Conservation (phyloP, 1,140 invertebrate species). For the Neodiprion lecontei region DNA sequence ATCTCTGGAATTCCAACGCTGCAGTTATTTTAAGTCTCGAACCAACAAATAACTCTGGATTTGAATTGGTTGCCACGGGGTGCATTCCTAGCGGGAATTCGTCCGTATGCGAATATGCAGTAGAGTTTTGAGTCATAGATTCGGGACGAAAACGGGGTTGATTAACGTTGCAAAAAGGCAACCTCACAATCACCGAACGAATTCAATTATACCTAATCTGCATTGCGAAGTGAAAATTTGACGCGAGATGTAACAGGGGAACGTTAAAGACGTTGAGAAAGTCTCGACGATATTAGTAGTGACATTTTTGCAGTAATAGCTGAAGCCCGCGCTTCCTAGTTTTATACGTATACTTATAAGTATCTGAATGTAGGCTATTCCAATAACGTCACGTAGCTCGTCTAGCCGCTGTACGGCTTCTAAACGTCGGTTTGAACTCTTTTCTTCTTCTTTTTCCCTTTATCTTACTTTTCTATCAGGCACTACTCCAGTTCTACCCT, state of each 20-base stretch:
- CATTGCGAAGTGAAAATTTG: too few relatives aligned
- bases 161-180: too few relatives aligned
- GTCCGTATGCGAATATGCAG: too few relatives aligned
- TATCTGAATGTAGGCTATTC: constrained; percentile 47
- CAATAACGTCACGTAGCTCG: constrained; percentile 42
- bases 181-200: too few relatives aligned
- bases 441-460: too few relatives aligned
- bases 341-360: not conserved
- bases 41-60: not conserved
- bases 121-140: too few relatives aligned
- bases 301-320: not conserved
- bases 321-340: not conserved
- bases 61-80: not conserved
- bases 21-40: not conserved
- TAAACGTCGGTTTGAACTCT: constrained; percentile 41
- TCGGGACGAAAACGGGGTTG: too few relatives aligned
- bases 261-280: not conserved
- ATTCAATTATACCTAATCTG: too few relatives aligned
- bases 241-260: not conserved
- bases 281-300: not conserved
- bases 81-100: too few relatives aligned
- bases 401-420: constrained; percentile 46
- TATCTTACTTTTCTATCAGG: too few relatives aligned
- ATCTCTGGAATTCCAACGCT: not conserved
- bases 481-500: too few relatives aligned